phyloP scores from a whole-genome alignment of 2,113 vertebrate species.

The Hemiprocne comata region DNA sequence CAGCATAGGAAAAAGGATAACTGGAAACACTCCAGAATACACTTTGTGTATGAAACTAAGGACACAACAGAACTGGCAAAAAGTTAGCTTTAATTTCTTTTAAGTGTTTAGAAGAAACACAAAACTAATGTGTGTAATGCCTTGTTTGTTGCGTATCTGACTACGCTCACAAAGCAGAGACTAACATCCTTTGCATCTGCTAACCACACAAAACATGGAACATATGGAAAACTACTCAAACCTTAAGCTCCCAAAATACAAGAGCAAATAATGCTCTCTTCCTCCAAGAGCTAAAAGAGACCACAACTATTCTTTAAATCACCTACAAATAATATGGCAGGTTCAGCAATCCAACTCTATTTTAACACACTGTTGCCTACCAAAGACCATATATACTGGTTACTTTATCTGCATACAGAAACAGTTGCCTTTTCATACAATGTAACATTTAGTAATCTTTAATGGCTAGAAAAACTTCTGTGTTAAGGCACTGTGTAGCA shows the following conservation, averaged over 20 bases:
- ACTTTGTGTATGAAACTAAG: neutral
- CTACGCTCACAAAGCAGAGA: neutral
- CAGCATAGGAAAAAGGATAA: neutral
- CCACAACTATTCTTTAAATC: neutral
- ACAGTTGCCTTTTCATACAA: neutral
- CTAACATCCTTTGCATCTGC: neutral
- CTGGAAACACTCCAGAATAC: neutral
- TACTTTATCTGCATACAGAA: neutral
- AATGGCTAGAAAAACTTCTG: neutral
- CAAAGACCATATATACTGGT: neutral
- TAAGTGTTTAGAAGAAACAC: neutral
- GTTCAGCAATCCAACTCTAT: neutral
- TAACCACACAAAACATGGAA: neutral
- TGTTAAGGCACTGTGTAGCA: neutral
- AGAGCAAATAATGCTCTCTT: neutral
- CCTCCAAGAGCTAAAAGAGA: neutral
- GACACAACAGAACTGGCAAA: neutral
- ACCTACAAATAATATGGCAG: neutral
- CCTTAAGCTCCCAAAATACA: neutral
- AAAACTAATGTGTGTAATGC: neutral
- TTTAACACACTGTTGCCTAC: neutral
- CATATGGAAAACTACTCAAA: slow-evolving; percentile 11
- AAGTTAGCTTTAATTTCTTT: neutral
- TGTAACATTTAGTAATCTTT: neutral
- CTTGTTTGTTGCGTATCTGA: neutral